Percentiles rank a stretch among this genome's conserved stretches.
Evolutionary conservation across 2,797 vertebrate genomes (phyloP).

Genomic region (Cottoperca gobio): DNA sequence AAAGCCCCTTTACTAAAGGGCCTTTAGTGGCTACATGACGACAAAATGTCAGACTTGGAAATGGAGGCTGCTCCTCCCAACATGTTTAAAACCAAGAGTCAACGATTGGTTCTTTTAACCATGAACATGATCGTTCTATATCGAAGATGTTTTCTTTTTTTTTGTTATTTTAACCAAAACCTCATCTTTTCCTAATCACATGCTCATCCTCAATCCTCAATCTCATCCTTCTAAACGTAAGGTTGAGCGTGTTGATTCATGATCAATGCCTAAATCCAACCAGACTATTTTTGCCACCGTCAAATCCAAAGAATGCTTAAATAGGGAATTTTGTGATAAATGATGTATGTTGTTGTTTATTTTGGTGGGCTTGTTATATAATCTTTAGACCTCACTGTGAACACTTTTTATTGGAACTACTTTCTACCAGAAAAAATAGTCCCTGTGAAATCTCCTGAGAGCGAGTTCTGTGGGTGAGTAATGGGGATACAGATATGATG

Average conservation of each 20-base stretch:
- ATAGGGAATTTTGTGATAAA: no score
- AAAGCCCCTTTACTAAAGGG: no score
- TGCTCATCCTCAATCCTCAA: no score
- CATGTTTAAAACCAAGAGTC: neutral
- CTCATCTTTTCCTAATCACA: no score
- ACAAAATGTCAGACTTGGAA: conserved; percentile 8
- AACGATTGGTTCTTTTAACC: neutral
- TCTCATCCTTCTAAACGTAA: neutral
- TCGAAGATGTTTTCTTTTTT: neutral
- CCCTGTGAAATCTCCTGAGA: neutral
- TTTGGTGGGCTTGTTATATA: no score
- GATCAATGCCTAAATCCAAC: neutral
- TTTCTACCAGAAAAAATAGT: neutral
- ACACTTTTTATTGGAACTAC: neutral
- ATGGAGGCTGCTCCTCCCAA: neutral
- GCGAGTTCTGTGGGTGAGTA: conserved; percentile 6
- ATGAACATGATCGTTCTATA: neutral
- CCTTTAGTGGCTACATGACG: neutral
- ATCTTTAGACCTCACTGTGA: neutral
- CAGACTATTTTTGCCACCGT: no score
- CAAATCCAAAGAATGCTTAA: neutral
- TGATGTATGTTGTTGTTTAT: no score
- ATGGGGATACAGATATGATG: neutral
- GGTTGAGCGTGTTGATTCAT: neutral
- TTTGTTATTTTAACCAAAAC: neutral